These are phyloP conservation scores for Echeneis naucrates DNA, from an alignment of 2,797 vertebrate genomes.

Conservation along the genomic window DNA sequence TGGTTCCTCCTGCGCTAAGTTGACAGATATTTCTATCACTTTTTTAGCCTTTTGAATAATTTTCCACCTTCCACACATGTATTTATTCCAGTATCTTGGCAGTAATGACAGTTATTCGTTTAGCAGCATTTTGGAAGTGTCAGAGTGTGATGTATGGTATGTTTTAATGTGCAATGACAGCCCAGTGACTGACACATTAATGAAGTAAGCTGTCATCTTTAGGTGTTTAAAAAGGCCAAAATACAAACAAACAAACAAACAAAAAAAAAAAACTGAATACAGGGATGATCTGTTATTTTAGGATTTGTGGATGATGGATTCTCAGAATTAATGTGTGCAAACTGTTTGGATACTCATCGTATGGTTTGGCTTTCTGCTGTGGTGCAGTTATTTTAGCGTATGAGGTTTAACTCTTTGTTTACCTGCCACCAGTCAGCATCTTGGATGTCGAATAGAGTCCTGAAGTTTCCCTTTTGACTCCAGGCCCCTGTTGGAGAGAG, in stretches of 20 bases:
- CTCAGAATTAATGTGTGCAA: background rate
- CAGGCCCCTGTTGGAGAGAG: too few species aligned
- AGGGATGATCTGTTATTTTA: slow-evolving; percentile 41
- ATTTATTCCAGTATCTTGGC: slow-evolving; percentile 77
- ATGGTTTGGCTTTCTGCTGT: slow-evolving; percentile 3
- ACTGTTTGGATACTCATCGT: background rate
- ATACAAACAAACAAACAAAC: too few species aligned
- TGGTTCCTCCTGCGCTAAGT: slow-evolving; percentile 32
- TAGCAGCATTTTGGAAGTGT: slow-evolving; percentile 72
- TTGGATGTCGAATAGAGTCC: slow-evolving; percentile 21
- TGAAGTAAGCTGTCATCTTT: slow-evolving; percentile 65
- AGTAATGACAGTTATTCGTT: slow-evolving; percentile 76
- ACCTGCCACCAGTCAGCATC: slow-evolving; percentile 29
- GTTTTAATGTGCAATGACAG: slow-evolving; percentile 71
- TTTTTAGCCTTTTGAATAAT: slow-evolving; percentile 80
- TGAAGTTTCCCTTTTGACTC: too few species aligned
- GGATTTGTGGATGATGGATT: slow-evolving; percentile 22
- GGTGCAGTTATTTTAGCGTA: slow-evolving; percentile 28
- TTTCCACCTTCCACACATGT: slow-evolving; percentile 74
- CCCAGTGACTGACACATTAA: slow-evolving; percentile 62
- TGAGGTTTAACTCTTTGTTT: too few species aligned
- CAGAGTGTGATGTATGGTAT: slow-evolving; percentile 65
- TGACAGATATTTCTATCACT: slow-evolving; percentile 85
- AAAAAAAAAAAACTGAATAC: slow-evolving; percentile 44
- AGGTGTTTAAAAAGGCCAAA: slow-evolving; percentile 26